These are phyloP conservation scores for Pocillopora grandis DNA, from an alignment of 92 coral and sea anemone species.

Conservation along the genomic window DNA sequence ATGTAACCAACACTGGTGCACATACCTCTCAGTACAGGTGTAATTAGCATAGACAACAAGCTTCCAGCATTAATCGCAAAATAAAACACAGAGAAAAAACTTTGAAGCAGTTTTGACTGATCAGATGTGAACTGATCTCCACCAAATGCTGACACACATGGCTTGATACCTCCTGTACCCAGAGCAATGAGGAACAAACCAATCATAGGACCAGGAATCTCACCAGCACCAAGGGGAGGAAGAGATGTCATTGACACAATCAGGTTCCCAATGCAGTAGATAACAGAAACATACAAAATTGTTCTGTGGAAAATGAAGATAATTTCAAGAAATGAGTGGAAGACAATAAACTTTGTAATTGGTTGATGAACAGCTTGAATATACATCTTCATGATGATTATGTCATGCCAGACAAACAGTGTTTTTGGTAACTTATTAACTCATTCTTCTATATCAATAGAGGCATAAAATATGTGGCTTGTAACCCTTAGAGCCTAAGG, in stretches of 20 bases:
- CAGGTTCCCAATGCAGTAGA: constrained; percentile 72
- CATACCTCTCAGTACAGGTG: constrained; percentile 83
- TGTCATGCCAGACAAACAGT: too few relatives aligned
- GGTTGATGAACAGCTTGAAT: too few relatives aligned
- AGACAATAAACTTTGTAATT: neutral
- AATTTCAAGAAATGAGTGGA: neutral
- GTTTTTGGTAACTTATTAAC: too few relatives aligned
- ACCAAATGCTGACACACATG: constrained; percentile 87
- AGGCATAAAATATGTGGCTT: too few relatives aligned
- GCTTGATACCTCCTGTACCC: constrained; percentile 90
- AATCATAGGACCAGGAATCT: constrained; percentile 79
- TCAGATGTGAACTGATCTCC: constrained; percentile 84
- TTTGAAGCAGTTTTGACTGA: constrained; percentile 69
- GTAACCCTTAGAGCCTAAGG: too few relatives aligned
- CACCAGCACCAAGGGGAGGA: constrained; percentile 70
- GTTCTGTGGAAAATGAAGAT: constrained; percentile 43
- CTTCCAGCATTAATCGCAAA: constrained; percentile 93
- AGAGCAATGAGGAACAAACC: constrained; percentile 82
- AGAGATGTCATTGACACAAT: constrained; percentile 73
- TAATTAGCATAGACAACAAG: constrained; percentile 69
- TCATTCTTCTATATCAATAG: too few relatives aligned
- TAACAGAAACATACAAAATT: constrained; percentile 71
- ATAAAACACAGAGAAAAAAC: constrained; percentile 83
- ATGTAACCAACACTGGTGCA: too few relatives aligned
- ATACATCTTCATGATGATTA: too few relatives aligned